These are phyloP conservation scores for Hesperia comma DNA, from an alignment of 2,888 invertebrate species.

Conservation along the genomic window DNA sequence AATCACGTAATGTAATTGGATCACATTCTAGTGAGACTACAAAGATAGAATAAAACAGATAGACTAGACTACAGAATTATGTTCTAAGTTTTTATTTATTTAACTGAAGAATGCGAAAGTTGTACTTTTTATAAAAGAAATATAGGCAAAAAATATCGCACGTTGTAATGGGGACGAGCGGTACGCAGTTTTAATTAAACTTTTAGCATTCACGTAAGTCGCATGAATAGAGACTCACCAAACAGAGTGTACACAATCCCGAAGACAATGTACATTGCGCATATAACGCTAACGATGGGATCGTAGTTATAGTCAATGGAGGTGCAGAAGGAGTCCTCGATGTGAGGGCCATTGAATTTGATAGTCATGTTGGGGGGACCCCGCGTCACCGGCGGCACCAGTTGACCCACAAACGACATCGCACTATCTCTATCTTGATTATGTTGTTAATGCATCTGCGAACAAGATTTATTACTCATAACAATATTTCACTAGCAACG, in stretches of 20 bases:
- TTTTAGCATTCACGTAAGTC: not conserved
- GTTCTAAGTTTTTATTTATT: too few species aligned
- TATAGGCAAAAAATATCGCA: conserved; percentile 2
- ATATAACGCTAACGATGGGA: conserved; percentile 86
- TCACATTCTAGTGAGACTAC: not conserved
- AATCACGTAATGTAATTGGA: not conserved
- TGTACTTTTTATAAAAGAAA: not conserved
- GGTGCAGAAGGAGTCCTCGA: conserved; percentile 80
- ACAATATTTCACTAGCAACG: too few species aligned
- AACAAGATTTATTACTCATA: not conserved
- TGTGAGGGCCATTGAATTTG: conserved; percentile 67
- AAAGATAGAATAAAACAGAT: too few species aligned
- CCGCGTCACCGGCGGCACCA: conserved; percentile 81
- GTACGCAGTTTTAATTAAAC: conserved; percentile 18
- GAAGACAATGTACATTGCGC: conserved; percentile 89
- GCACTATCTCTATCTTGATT: conserved; percentile 34
- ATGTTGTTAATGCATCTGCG: conserved; percentile 14
- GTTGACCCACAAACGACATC: conserved; percentile 81
- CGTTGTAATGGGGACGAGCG: conserved; percentile 13
- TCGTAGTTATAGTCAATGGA: conserved; percentile 86
- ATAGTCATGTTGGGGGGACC: conserved; percentile 73
- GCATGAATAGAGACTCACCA: conserved; percentile 83
- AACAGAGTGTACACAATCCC: conserved; percentile 93
- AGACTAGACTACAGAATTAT: too few species aligned
- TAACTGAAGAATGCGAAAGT: not conserved